Evolutionary conservation across 2,113 vertebrate genomes (phyloP), one percentile per base, ranked within the genome.

Genomic region (Synchiropus splendidus): DNA sequence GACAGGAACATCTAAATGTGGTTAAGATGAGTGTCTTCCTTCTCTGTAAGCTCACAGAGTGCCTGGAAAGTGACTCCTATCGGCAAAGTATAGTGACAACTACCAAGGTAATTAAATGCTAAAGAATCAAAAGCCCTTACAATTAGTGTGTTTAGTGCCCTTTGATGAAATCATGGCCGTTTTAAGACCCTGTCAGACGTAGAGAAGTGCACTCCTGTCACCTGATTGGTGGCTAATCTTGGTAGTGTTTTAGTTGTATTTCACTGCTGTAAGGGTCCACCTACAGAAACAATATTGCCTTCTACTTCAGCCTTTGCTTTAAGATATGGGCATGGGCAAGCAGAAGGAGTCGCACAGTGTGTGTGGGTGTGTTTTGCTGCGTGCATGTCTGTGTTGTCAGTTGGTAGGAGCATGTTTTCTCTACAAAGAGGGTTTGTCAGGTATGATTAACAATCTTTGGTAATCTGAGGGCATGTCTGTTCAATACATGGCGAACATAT

Each of bases 1-100:
- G 88, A 1, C 59, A 72, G n/a, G 78, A 86, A 54, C 90, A 94
- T 12, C 86, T 92, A 1, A 96, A 86, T 1, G 80, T 87, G 2
- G 87, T 98, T 6, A 98, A 98, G 75, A 98, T 98, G 95, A 92
- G 88, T 15, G 88, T 92, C 39, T 98, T 91, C 46, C 67, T 91
- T 45, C 84, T 98, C 33, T 81, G 86, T 52, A 89, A 89, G 57
- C 80, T 98, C 27, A 42, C 87, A 30, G 89, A 94, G 34, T 81
- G 64, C 12, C 88, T 98, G 44, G 95, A 97, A 78, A 85, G 70
- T 5, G 79, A 89, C 48, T 74, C 74, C 3, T 82, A 50, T 53
- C 88, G 85, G 51, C 85, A 64, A 40, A 66, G 52, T 32, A 77
- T 89, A 3, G 18, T 83, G 41, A 87, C 59, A 31, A 88, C 70